Base-by-base conservation (phyloP, 1,140 invertebrate species). In the Archivesica marissinica region DNA sequence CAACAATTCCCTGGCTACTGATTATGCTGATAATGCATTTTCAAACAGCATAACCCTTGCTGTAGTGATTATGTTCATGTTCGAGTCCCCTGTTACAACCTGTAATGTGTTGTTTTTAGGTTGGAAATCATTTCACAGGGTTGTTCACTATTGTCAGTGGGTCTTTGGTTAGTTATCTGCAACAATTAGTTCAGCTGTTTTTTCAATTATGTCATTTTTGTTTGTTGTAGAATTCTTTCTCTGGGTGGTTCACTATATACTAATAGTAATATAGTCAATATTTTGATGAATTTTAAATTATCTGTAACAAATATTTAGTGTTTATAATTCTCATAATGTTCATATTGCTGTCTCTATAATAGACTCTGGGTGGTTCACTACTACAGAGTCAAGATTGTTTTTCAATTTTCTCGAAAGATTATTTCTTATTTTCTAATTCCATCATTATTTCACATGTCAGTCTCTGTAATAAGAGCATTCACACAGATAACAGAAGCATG, bases 11-110 rank as follows among this genome's bases (percentile, higher is more conserved):
- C 79, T 25, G 33, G 30, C n/a, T 35, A 41, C 79, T 72, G 79
- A 44, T 52, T 23, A 33, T 54, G 13, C 25, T 44, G 41, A 81
- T 81, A 72, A 81, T 72, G 47, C 28, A 44, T 20, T 54, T 81
- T 59, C 64, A 72, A 81, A 56, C 79, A 70, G 64, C 66, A 72
- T 72, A 41, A 64, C 64, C 17, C 64, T 72, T 25, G 33, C n/a
- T 47, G 7, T 54, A 41, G 59, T 59, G 23, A 28, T 64, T 47
- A 41, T 35, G 64, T 33, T 50, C 61, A 72, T 72, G 68, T 72
- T 47, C n/a, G 20, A 47, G 17, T 72, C 23, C 28, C 38, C 17
- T 35, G 56, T 64, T 79, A 79, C 23, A 66, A 2, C 38, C 20
- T 33, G 41, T 72, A 72, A 72, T 72, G 68, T 72, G 68, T 72